Evolutionary conservation across 2,113 vertebrate genomes (phyloP), one percentile per base, ranked within the genome.

Genomic region (Chionodraco myersi): DNA sequence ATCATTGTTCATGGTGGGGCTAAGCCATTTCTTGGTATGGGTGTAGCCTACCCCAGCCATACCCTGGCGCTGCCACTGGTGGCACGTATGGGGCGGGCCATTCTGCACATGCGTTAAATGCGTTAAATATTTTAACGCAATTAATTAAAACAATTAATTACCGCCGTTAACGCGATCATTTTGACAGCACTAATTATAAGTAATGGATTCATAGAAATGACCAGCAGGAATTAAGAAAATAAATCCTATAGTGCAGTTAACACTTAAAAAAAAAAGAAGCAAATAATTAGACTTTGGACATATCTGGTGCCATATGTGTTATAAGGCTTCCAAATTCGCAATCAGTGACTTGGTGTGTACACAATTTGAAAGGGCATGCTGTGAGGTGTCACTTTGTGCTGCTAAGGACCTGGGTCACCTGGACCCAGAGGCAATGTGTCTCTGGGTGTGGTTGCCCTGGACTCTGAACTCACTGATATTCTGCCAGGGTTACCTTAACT

Each of bases 351-450:
- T 63, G 8, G 8, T 5, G 1, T 59, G 18, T 47, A 54, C 44
- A 67, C 66, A 18, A 12, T 75, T 64, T 48, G 44, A 74, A 5
- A 61, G 58, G 58, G 13, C 70, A 60, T 1, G 0, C 47, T 41
- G 48, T 80, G 5, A 83, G 8, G 60, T 74, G 54, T 73, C 76
- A 79, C 54, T 18, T 10, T 83, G 79, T 61, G 26, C 72, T 47
- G n/a, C 21, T 47, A 4, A 59, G 82, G 77, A 57, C 77, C 48
- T 61, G 73, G 87, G 30, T 92, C 84, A 91, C 80, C 80, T 61
- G 54, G 36, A 81, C 85, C 70, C 64, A 30, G 12, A 62, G 45
- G 0, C 14, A 72, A 10, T 34, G 5, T 75, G 30, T 26, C 2
- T 26, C 2, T 60, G 21, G 51, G 3, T 12, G 66, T 62, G 14